Evolutionary conservation across 2,113 vertebrate species (phyloP), one percentile per base, ranked within the genome.

Genomic region (Cyprinus carpio): DNA sequence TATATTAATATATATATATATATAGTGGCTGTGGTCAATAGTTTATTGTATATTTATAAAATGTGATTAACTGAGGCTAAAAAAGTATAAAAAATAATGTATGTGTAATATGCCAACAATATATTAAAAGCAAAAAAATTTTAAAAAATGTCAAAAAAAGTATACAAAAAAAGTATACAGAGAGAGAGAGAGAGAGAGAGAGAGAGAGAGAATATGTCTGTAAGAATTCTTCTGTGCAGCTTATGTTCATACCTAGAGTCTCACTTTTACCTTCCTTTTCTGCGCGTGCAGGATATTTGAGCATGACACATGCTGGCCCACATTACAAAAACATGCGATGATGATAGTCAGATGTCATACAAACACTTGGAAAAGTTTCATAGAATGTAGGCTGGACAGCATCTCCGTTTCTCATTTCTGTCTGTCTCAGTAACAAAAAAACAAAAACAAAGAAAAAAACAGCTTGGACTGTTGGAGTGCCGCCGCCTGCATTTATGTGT

Each of bases 331-430:
- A 81, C 13, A 62, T 81, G 89, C 89, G 84, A 85, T 74, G 84
- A 84, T 87, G 89, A 54, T 83, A 91, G 88, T 87, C 94, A 88
- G 83, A 89, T 43, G 74, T 7, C 78, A 86, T 49, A 82, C 84
- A 91, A 86, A 87, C 31, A 89, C 87, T 86, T 78, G 77, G 87
- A 90, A 75, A 74, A 86, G 72, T 83, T 64, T 76, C 54, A 46
- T 49, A 54, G 62, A 34, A 78, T 62, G 60, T 25, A 60, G 60
- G 60, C 71, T 43, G 62, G 79, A 51, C 78, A 85, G 72, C 40
- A 81, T 75, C 51, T 72, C 51, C 8, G 8, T 62, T 29, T 69
- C 69, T 40, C 62, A 40, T 27, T 77, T 64, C 40, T 79, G 62
- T 88, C 60, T 75, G 60, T 84, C 75, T 65, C 84, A 43, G 60